Conservation (phyloP, 2,113 vertebrate genomes). For the Anser cygnoides region DNA sequence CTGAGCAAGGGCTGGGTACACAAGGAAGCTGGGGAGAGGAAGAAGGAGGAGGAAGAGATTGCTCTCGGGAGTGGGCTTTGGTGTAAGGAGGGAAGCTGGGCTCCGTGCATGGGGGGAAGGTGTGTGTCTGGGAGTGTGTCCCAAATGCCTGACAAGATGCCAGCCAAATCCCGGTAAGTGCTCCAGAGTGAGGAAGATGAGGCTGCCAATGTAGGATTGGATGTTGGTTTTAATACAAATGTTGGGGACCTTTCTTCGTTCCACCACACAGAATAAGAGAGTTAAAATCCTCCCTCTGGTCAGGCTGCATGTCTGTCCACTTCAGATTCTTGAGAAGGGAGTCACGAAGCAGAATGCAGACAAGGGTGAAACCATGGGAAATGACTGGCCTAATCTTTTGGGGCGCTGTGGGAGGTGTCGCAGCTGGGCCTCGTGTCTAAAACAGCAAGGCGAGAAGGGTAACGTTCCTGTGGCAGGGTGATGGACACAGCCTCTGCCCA, state of each 20-base stretch:
- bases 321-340: neutral
- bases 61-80: neutral
- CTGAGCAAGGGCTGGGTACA: neutral
- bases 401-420: neutral
- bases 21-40: constrained; percentile 10
- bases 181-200: neutral
- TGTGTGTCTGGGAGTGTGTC: neutral
- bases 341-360: neutral
- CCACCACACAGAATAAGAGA: neutral
- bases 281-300: neutral
- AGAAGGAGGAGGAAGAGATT: neutral
- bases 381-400: neutral
- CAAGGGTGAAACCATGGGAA: neutral
- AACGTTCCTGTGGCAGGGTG: accelerated
- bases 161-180: neutral
- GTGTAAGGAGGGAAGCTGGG: neutral
- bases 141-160: neutral
- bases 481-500: neutral
- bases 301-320: neutral
- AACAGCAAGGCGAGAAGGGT: neutral
- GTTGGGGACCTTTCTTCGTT: neutral
- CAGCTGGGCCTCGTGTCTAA: neutral
- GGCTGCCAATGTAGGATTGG: neutral
- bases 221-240: neutral
- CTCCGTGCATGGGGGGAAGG: neutral